Base-by-base conservation (phyloP, 2,797 vertebrate species). In the Crypturellus tataupa region DNA sequence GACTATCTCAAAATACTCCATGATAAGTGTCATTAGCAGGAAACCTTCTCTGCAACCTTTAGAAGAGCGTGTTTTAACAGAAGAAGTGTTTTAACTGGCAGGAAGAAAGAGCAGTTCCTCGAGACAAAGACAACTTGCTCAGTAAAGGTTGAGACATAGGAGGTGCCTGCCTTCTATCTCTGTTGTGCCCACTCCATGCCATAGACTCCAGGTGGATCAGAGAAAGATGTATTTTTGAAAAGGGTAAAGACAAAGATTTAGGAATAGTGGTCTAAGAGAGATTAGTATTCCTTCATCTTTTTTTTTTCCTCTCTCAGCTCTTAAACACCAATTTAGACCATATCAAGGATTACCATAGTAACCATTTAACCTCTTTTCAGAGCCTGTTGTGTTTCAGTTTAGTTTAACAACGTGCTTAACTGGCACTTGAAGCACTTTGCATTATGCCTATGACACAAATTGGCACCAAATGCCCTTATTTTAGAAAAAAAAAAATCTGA, bases 331-430 rank as follows among this genome's bases (percentile, higher is more conserved):
- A 90, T 95, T 96, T 93, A 89, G 80, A 82, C 76, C 39, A 63
- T 96, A 83, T 85, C 79, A 80, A 37, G 49, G 49, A 96, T 96
- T 96, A 94, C 96, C 95, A 93, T 92, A 97, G 95, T 95, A 97
- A 96, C 90, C 90, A 88, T 81, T 95, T 96, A 96, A 94, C 89
- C 93, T 82, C 89, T 95, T 93, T 82, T 93, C 86, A 92, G 77
- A 89, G 55, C 9, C 80, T 91, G 17, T 93, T 95, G 37, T 95
- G 79, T 96, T 96, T 96, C 65, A 19, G 44, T 95, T 90, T 79
- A 88, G 86, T 95, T 97, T 58, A 88, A 86, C 70, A 86, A 80
- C 2, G 35, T 93, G 73, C 24, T 91, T 86, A 95, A 90, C 78
- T 93, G 91, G 51, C 73, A 84, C 87, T 94, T 95, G 86, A 90